Evolutionary conservation across 1,140 invertebrate species (phyloP).

Genomic region (Tribolium madens): DNA sequence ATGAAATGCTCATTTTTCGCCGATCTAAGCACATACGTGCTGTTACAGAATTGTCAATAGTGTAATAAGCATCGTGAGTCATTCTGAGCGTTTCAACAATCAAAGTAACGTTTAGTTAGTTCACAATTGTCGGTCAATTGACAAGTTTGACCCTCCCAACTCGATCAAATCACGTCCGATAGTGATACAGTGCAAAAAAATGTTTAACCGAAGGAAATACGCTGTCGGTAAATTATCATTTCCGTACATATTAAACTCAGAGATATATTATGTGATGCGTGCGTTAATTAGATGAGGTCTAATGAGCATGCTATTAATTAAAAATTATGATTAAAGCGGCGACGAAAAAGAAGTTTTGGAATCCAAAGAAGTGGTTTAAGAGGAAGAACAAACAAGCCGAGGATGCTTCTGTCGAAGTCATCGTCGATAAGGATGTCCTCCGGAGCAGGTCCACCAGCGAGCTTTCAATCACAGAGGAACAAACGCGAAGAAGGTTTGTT

Average conservation of each 20-base stretch:
- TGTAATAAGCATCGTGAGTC: conserved; percentile 13
- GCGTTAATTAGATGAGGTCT: conserved; percentile 1
- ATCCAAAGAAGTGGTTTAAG: conserved; percentile 63
- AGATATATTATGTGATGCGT: background rate
- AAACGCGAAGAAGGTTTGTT: conserved; percentile 67
- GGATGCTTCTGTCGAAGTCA: conserved; percentile 49
- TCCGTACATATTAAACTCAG: conserved; percentile 1
- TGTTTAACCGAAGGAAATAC: conserved; percentile 32
- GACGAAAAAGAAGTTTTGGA: conserved; percentile 63
- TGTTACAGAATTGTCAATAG: background rate
- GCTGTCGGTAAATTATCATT: conserved; percentile 38
- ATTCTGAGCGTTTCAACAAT: conserved; percentile 25
- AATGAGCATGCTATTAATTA: conserved; percentile 20
- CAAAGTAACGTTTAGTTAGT: conserved; percentile 25
- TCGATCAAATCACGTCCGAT: conserved; percentile 12
- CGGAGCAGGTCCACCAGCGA: conserved; percentile 78
- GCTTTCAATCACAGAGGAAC: conserved; percentile 71
- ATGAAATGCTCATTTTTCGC: background rate
- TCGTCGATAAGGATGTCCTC: conserved; percentile 65
- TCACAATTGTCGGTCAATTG: conserved; percentile 31
- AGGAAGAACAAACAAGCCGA: conserved; percentile 61
- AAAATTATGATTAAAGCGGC: conserved; percentile 56
- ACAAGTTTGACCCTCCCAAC: conserved; percentile 26
- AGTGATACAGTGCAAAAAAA: background rate
- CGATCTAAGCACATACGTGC: background rate